Evolutionary conservation across 2,113 vertebrate genomes (phyloP).

Genomic region (Mastomys natalensis): DNA sequence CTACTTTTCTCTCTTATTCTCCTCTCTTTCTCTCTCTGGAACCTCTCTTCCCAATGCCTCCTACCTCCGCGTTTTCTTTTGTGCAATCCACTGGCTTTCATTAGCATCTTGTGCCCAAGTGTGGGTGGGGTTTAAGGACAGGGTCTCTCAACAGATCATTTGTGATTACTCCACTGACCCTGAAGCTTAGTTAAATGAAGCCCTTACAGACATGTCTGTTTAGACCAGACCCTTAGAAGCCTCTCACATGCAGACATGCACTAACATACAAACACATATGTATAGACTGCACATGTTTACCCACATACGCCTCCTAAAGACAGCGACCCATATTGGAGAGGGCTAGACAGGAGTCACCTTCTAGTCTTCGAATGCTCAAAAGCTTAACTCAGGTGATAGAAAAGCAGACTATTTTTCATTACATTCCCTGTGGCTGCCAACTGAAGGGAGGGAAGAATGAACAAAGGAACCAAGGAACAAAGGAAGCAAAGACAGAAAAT

Average conservation of each 20-base stretch:
- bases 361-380: background rate
- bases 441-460: background rate
- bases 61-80: background rate
- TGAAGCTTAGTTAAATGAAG: slow-evolving; percentile 64
- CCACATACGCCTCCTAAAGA: background rate
- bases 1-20: background rate
- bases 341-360: too few relatives aligned
- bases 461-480: background rate
- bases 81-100: background rate
- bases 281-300: background rate
- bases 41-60: background rate
- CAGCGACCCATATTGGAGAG: background rate
- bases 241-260: too few relatives aligned
- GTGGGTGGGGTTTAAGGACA: background rate
- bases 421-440: background rate
- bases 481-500: background rate
- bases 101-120: background rate
- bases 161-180: slow-evolving; percentile 70
- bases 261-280: background rate
- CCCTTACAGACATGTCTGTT: background rate
- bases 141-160: slow-evolving; percentile 73
- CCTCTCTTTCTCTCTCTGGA: background rate
- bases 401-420: background rate
- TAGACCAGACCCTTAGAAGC: background rate
- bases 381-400: background rate